Conservation (phyloP, 1,140 invertebrate genomes). For the Campodea augens region DNA sequence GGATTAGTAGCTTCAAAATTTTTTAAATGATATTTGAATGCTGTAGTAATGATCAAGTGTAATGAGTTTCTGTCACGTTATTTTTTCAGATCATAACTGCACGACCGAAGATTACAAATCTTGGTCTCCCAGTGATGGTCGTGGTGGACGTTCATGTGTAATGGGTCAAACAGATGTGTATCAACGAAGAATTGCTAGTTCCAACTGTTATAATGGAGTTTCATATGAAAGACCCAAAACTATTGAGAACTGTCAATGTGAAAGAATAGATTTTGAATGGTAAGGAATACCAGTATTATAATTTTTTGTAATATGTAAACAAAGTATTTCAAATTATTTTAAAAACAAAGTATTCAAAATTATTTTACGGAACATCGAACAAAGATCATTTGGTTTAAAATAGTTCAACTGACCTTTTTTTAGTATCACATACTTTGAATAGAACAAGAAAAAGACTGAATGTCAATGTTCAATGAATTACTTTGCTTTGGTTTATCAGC, state of each 20-base stretch:
- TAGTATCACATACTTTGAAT: too few relatives aligned
- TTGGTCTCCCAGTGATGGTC: constrained; percentile 52
- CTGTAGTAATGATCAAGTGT: too few relatives aligned
- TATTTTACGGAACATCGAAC: too few relatives aligned
- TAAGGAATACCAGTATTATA: constrained; percentile 17
- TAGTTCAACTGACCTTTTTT: too few relatives aligned
- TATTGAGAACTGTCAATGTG: constrained; percentile 53
- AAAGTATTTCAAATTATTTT: constrained; percentile 5
- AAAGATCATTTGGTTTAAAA: too few relatives aligned
- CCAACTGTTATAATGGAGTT: constrained; percentile 59
- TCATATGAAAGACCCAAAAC: constrained; percentile 47
- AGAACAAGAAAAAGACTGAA: too few relatives aligned
- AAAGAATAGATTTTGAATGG: constrained; percentile 66
- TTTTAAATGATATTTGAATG: too few relatives aligned
- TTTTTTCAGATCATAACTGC: constrained; percentile 32
- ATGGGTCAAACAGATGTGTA: constrained; percentile 56
- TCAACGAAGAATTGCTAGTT: constrained; percentile 42
- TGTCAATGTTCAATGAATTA: too few relatives aligned
- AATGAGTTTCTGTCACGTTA: too few relatives aligned
- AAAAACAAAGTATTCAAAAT: background rate
- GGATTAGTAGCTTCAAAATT: too few relatives aligned
- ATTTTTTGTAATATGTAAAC: too few relatives aligned
- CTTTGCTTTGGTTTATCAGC: too few relatives aligned
- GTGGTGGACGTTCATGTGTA: constrained; percentile 37
- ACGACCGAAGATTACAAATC: constrained; percentile 59